Base-by-base conservation (phyloP, 1,140 invertebrate species). In the Zophobas atratus region DNA sequence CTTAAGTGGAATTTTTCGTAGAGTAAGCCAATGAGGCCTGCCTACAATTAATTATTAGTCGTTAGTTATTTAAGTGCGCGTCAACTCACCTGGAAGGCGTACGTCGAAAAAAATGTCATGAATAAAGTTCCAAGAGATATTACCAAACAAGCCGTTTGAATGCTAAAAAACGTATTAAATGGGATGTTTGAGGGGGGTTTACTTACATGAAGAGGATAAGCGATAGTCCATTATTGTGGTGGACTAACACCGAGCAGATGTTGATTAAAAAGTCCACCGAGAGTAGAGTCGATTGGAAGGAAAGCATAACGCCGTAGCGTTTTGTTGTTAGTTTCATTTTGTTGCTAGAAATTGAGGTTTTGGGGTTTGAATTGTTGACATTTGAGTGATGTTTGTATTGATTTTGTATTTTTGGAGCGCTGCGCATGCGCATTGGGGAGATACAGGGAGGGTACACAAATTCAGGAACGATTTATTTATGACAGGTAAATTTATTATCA, bases 71-170 rank as follows among this genome's bases (percentile, higher is more conserved):
- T n/a, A 60, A 38, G 20, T 20, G 20, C 0, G 20, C 20, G 34
- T 51, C 74, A 67, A 83, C 82, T 89, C 87, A 93, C 93, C 88
- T 94, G 92, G 86, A 93, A 93, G 78, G 93, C 88, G 82, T 93
- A 93, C 3, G 93, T 94, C 1, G 92, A 91, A 83, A 93, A 93
- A 74, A 94, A 90, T 70, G 90, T 91, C 74, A 93, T 88, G 20
- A 93, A 84, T 70, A 93, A 88, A 46, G 90, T 84, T 0, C 91
- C 89, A 57, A 94, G 86, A 2, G 92, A 89, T 38, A 92, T 85
- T 46, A 94, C 89, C 1, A 93, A 86, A 81, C 91, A 92, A 55
- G 92, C 88, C 84, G 93, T 92, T 87, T 94, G 93, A 78, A 91
- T 88, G 71, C 93, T 94, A 79, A 78, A 89, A 88, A 63, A 38